phyloP scores from a whole-genome alignment of 2,888 invertebrate species.

The Dilophus febrilis region DNA sequence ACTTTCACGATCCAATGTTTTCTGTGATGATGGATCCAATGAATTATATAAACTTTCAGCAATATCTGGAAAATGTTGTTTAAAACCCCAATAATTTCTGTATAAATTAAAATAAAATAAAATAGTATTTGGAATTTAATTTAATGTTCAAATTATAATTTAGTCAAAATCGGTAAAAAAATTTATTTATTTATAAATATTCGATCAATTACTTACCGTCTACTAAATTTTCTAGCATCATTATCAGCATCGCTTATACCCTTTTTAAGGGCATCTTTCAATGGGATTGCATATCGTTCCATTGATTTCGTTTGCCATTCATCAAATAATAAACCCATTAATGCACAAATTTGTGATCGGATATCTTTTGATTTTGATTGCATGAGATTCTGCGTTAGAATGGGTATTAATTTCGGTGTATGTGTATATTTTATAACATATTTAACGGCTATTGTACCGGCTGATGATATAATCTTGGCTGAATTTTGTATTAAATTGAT shows the following conservation, averaged over 20 bases:
- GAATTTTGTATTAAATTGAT: slow-evolving; percentile 88
- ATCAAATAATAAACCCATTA: slow-evolving; percentile 65
- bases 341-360: slow-evolving; percentile 57
- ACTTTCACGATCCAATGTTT: slow-evolving; percentile 37
- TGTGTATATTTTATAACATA: slow-evolving; percentile 79
- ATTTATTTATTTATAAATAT: slow-evolving; percentile 10
- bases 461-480: slow-evolving; percentile 87
- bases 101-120: too few relatives aligned
- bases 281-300: slow-evolving; percentile 57
- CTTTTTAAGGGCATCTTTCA: slow-evolving; percentile 70
- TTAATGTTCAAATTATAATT: slow-evolving; percentile 2
- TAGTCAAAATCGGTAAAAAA: slow-evolving; percentile 1
- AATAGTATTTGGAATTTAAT: slow-evolving; percentile 1
- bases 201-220: too few relatives aligned
- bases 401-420: slow-evolving; percentile 61
- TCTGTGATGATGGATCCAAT: slow-evolving; percentile 57
- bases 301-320: slow-evolving; percentile 73
- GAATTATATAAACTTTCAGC: slow-evolving; percentile 70
- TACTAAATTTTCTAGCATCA: slow-evolving; percentile 63
- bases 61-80: slow-evolving; percentile 76
- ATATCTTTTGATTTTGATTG: slow-evolving; percentile 86
- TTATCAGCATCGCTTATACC: slow-evolving; percentile 90
- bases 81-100: slow-evolving; percentile 82
- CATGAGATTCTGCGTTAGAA: slow-evolving; percentile 54
- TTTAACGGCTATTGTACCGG: slow-evolving; percentile 68